phyloP scores from a whole-genome alignment of 2,113 vertebrate species.

The Ifrita kowaldi region DNA sequence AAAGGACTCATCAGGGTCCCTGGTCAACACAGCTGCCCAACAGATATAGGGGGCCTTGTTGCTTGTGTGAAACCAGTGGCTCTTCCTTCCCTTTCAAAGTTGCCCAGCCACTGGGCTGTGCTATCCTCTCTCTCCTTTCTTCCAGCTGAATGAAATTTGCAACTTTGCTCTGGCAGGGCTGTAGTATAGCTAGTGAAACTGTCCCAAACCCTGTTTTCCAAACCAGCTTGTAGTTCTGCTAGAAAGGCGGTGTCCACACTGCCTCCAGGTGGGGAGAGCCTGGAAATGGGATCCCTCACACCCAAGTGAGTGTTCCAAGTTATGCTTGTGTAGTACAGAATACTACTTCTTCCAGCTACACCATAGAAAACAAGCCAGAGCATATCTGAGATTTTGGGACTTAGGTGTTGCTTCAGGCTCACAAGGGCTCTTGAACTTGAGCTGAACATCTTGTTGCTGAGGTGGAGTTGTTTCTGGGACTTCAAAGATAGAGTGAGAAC shows the following conservation, averaged over 20 bases:
- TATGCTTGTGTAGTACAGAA: not conserved
- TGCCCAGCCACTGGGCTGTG: not conserved
- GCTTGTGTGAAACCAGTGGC: not conserved
- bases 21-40: not conserved
- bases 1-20: not conserved
- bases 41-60: not conserved
- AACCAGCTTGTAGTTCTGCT: not conserved
- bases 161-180: not conserved
- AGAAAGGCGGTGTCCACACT: rapidly evolving
- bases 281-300: not conserved
- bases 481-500: not conserved
- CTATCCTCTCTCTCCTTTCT: not conserved
- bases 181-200: not conserved
- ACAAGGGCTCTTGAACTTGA: not conserved
- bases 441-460: not conserved
- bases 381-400: not conserved
- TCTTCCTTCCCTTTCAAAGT: not conserved
- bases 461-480: not conserved
- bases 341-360: not conserved
- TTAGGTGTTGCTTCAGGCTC: not conserved
- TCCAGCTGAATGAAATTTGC: not conserved
- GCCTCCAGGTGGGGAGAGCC: not conserved
- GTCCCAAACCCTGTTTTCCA: not conserved
- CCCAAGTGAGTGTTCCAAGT: not conserved
- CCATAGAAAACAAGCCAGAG: not conserved